These are phyloP conservation scores for Morus bassanus DNA, from an alignment of 2,797 vertebrate species.

Conservation along the genomic window DNA sequence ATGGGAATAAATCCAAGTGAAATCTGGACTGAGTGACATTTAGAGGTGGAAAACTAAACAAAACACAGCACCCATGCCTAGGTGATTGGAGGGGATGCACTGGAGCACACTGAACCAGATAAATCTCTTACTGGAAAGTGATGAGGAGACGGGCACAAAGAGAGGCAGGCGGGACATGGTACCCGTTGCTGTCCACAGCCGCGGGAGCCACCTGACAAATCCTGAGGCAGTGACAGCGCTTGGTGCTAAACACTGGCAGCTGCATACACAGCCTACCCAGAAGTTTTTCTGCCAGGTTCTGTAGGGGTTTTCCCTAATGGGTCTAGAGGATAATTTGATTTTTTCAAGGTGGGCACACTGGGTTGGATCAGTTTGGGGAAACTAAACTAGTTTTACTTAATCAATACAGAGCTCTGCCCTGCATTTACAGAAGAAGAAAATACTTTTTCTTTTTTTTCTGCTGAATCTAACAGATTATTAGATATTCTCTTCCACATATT, in stretches of 20 bases:
- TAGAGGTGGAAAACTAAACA: neutral
- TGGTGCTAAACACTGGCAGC: neutral
- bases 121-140: neutral
- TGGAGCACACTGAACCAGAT: neutral
- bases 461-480: neutral
- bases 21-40: neutral
- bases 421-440: neutral
- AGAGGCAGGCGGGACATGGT: rapidly evolving
- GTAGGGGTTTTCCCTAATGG: rapidly evolving
- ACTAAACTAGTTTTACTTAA: neutral
- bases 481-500: neutral
- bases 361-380: neutral
- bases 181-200: neutral
- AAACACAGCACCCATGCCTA: neutral
- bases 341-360: neutral
- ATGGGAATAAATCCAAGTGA: neutral
- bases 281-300: neutral
- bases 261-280: rapidly evolving
- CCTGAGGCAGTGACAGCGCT: neutral
- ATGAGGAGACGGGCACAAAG: neutral
- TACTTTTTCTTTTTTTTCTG: neutral
- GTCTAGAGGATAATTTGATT: neutral
- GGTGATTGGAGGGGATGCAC: rapidly evolving
- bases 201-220: rapidly evolving
- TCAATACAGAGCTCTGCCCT: neutral